Conservation (phyloP, 92 coral and sea anemone species). For the Virgularia gustaviana region DNA sequence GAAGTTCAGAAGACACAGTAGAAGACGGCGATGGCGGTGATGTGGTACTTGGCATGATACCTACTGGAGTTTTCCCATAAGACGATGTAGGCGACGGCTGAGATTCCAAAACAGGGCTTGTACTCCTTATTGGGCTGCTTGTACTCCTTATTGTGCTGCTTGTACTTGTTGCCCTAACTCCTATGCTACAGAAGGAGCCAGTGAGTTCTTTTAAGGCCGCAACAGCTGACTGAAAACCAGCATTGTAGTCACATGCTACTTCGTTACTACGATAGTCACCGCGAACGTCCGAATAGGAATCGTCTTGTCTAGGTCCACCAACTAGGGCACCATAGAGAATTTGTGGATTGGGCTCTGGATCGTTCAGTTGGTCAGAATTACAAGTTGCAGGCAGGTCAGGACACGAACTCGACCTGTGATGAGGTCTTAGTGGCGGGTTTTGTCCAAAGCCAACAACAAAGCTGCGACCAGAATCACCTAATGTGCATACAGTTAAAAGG, state of each 20-base stretch:
- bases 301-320: slow-evolving; percentile 72
- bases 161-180: neutral
- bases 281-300: slow-evolving; percentile 59
- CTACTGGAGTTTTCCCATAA: neutral
- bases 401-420: slow-evolving; percentile 74
- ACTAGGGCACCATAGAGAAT: slow-evolving; percentile 71
- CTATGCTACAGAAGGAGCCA: neutral
- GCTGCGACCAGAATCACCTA: slow-evolving; percentile 82
- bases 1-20: neutral
- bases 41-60: neutral
- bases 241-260: slow-evolving; percentile 81
- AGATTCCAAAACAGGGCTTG: too few species aligned
- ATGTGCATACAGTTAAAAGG: slow-evolving; percentile 54
- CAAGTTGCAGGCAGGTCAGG: slow-evolving; percentile 61
- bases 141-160: neutral
- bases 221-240: slow-evolving; percentile 85
- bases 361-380: slow-evolving; percentile 39
- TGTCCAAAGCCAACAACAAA: slow-evolving; percentile 76
- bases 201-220: slow-evolving; percentile 62
- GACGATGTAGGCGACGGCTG: too few species aligned
- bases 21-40: neutral
- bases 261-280: slow-evolving; percentile 69
- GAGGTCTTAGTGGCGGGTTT: slow-evolving; percentile 73
- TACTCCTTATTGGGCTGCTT: neutral
- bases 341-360: slow-evolving; percentile 69